Conservation (phyloP, 2,888 invertebrate genomes). For the Nemapogon koenigi region DNA sequence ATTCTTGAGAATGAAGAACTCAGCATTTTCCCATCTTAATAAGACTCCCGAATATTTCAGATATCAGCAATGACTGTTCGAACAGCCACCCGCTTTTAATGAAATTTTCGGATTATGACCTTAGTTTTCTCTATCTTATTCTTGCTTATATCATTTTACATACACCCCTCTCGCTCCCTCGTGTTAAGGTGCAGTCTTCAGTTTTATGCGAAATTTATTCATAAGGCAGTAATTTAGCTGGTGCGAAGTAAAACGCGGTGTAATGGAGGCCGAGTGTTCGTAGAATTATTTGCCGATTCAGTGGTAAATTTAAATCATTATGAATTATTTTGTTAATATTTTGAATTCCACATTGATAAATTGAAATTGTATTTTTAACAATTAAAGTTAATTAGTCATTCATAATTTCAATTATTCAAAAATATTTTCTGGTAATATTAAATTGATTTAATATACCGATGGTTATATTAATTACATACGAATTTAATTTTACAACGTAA, state of each 20-base stretch:
- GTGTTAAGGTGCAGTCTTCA: conserved; percentile 58
- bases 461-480: no score
- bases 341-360: neutral
- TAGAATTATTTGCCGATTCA: conserved; percentile 48
- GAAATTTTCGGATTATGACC: conserved; percentile 62
- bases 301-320: conserved; percentile 15
- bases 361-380: neutral
- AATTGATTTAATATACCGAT: no score
- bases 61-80: conserved; percentile 44
- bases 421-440: no score
- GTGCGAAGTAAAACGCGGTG: conserved; percentile 49
- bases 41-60: conserved; percentile 50
- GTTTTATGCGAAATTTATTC: conserved; percentile 67
- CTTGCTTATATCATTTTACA: conserved; percentile 18
- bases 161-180: conserved; percentile 35
- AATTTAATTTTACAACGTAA: no score
- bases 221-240: conserved; percentile 65
- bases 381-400: neutral
- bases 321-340: neutral
- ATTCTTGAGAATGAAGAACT: conserved; percentile 41
- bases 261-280: conserved; percentile 47
- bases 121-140: conserved; percentile 26
- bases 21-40: conserved; percentile 38
- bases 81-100: conserved; percentile 36
- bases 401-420: no score